Conservation (phyloP, 92 coral and sea anemone species). For the Zoanthus sansibaricus region DNA sequence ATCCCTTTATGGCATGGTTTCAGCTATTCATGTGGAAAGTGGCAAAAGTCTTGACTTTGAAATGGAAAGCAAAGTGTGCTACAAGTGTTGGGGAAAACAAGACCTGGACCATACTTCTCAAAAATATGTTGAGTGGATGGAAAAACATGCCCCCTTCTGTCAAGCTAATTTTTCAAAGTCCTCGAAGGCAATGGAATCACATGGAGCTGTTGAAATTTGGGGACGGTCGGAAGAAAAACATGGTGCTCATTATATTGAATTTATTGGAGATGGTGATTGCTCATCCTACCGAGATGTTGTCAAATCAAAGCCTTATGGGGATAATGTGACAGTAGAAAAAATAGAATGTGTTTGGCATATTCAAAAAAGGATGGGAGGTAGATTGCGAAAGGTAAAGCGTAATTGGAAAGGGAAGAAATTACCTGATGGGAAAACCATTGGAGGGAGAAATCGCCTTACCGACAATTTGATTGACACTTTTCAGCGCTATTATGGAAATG, state of each 20-base stretch:
- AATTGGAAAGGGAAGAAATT: conserved; percentile 58
- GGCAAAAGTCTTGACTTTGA: conserved; percentile 60
- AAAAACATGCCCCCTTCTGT: conserved; percentile 40
- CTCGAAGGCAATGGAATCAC: conserved; percentile 63
- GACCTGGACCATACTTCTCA: conserved; percentile 53
- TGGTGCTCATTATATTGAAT: conserved; percentile 59
- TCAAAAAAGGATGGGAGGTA: conserved; percentile 64
- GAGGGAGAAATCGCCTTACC: conserved; percentile 59
- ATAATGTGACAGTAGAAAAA: conserved; percentile 34
- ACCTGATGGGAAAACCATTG: conserved; percentile 61
- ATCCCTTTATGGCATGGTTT: conserved; percentile 65
- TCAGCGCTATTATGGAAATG: conserved; percentile 22
- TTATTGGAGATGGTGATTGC: conserved; percentile 70
- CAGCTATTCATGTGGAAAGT: conserved; percentile 52
- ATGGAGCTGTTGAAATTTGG: conserved; percentile 41
- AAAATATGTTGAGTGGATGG: conserved; percentile 58
- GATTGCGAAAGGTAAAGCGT: conserved; percentile 49
- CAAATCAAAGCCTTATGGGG: conserved; percentile 56
- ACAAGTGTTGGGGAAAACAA: conserved; percentile 51
- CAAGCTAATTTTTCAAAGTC: no score
- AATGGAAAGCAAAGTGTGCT: conserved; percentile 42
- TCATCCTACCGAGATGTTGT: conserved; percentile 54
- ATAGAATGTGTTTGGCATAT: conserved; percentile 66
- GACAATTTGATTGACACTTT: conserved; percentile 19
- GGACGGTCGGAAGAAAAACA: conserved; percentile 41